Evolutionary conservation across 2,888 invertebrate species (phyloP), one percentile per base, ranked within the genome.

Genomic region (Patella ulyssiponensis): DNA sequence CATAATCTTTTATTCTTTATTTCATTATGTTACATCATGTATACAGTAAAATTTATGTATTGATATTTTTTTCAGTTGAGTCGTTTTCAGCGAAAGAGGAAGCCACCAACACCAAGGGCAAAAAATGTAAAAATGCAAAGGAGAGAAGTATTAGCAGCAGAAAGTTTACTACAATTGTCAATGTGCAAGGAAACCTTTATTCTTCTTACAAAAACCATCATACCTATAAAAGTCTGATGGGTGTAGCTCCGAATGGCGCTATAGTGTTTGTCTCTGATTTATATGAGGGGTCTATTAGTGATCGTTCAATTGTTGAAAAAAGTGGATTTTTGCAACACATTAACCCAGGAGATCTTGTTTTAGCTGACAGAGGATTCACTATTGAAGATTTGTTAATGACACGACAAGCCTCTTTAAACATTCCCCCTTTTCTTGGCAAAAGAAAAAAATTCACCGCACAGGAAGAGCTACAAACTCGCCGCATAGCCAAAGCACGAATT

Each of bases 351-450:
- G 77, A 80, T 69, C n/a, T 51, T 5, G 58, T 77, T 12, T 58
- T 77, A 64, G 79, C 58, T n/a, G 77, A 77, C 51, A 3, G 79
- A n/a, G 79, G 77, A 17, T 77, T 79, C 53, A 79, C 73, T 54
- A 69, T 79, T n/a, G 15, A 44, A 12, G 79, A 79, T 15, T 27
- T 77, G 12, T 33, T 79, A 17, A 9, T 74, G 56, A 7, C 7
- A 5, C 20, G 69, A 27, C 73, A 73, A 73, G 75, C 64, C 27
- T n/a, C 69, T 33, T 17, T 75, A 17, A 75, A 75, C 44, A 75
- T 75, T 23, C 75, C 75, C 14, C 69, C 76, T n/a, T 79, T 79
- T 76, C 51, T 76, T 17, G 51, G 54, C 44, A 69, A 73, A 4
- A 52, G 79, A n/a, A 5, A 17, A 15, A 72, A 73, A 53, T 69